phyloP scores from a whole-genome alignment of 2,797 vertebrate species.

The Pelodytes ibericus region DNA sequence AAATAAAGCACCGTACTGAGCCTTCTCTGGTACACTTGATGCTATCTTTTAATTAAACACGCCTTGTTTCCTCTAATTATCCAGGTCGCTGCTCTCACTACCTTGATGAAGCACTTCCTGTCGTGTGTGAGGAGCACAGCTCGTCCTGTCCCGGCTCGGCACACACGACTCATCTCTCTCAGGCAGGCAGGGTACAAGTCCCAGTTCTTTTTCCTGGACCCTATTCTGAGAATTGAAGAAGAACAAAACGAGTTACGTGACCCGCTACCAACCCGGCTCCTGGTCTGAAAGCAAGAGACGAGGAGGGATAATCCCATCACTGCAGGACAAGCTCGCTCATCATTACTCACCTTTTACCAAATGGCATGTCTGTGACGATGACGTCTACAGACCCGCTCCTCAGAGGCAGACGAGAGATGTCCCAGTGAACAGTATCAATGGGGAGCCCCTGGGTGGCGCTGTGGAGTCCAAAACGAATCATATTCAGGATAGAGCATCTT shows the following conservation, averaged over 20 bases:
- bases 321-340: too few species aligned
- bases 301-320: too few species aligned
- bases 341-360: slow-evolving; percentile 90
- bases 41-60: too few species aligned
- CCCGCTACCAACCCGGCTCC: too few species aligned
- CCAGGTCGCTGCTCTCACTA: too few species aligned
- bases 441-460: slow-evolving; percentile 75
- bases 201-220: slow-evolving; percentile 96
- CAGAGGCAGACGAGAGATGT: slow-evolving; percentile 86
- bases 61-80: too few species aligned
- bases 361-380: slow-evolving; percentile 94
- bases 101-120: slow-evolving; percentile 96
- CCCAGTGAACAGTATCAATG: slow-evolving; percentile 89
- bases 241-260: too few species aligned
- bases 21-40: too few species aligned
- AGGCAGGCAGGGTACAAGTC: slow-evolving; percentile 94
- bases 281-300: too few species aligned
- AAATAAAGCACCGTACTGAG: too few species aligned
- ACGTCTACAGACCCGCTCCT: slow-evolving; percentile 87
- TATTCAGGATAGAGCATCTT: too few species aligned
- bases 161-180: slow-evolving; percentile 92
- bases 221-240: slow-evolving; percentile 77
- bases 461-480: too few species aligned
- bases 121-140: slow-evolving; percentile 94
- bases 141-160: slow-evolving; percentile 85